Evolutionary conservation across 2,797 vertebrate species (phyloP), one percentile per base, ranked within the genome.

Genomic region (Dryobates pubescens): DNA sequence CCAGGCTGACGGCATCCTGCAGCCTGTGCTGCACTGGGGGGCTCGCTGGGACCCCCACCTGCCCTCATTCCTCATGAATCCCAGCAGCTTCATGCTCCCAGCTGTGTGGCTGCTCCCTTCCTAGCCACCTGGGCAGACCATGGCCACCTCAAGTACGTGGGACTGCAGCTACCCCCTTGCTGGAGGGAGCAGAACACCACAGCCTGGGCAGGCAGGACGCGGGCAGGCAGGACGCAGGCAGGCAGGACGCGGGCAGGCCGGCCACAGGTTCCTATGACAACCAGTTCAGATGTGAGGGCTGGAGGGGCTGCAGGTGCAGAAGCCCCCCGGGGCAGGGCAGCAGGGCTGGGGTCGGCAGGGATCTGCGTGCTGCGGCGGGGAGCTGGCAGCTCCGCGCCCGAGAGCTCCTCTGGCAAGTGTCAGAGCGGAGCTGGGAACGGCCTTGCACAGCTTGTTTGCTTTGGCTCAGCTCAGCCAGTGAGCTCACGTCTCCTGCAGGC

Each of bases 91-190:
- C 63, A 11, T 17, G 16, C 38, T 76, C 36, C 72, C 7, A 4
- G 75, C 72, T 74, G 7, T 4, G 2, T 3, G 54, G 49, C 71
- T 51, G 64, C 67, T 74, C 51, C 58, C 0, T 51, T 26, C 68
- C 23, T 68, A 20, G 58, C 16, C 2, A 57, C 22, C 26, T 0
- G 0, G 86, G 34, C 43, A 65, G 68, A 34, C 1, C 20, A 1
- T 24, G 1, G 57, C 36, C 3, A 0, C 73, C 8, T n/a, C 0
- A 4, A 22, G 56, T n/a, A 2, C 8, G 41, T 30, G 1, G 1
- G 47, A 9, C 0, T 6, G 24, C 32, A 10, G 26, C 30, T 1
- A 27, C 1, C 45, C 1, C 0, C 2, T 16, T 16, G 72, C 83
- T 4, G n/a, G 88, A 63, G 74, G 80, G 80, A 76, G 64, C 38